phyloP scores from a whole-genome alignment of 2,113 vertebrate species.

The Addax nasomaculatus region DNA sequence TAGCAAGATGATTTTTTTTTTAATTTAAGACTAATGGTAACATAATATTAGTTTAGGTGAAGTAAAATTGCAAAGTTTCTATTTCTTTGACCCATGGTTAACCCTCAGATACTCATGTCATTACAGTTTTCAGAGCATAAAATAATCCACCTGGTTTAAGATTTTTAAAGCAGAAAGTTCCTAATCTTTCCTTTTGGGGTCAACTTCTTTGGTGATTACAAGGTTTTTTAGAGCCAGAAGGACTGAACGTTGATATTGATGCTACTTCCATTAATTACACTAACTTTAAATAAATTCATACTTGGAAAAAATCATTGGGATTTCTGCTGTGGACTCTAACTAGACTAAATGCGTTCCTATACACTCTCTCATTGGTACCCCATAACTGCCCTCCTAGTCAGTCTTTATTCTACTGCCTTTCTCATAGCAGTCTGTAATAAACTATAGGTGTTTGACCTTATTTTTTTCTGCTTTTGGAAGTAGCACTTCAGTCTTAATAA shows the following conservation, averaged over 20 bases:
- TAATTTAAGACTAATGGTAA: not conserved
- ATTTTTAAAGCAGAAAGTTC: not conserved
- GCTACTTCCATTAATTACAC: not conserved
- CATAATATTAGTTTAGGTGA: conserved; percentile 1
- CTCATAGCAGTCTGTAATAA: not conserved
- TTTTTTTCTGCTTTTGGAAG: not conserved
- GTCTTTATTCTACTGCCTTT: not conserved
- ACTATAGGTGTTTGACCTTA: not conserved
- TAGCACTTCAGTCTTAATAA: not conserved
- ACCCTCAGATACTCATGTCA: not conserved
- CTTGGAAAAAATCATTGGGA: not conserved
- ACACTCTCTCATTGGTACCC: not conserved
- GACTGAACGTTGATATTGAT: not conserved
- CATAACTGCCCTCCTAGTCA: not conserved
- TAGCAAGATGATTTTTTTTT: not conserved
- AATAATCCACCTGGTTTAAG: not conserved
- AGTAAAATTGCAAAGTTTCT: not conserved
- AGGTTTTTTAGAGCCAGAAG: not conserved
- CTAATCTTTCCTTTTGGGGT: not conserved
- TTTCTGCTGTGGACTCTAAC: not conserved
- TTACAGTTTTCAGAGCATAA: not conserved
- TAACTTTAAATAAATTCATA: not conserved
- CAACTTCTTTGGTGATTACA: not conserved
- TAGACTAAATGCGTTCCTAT: not conserved
- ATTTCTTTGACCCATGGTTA: not conserved